Evolutionary conservation across 2,888 invertebrate species (phyloP).

Genomic region (Ariolimax columbianus): DNA sequence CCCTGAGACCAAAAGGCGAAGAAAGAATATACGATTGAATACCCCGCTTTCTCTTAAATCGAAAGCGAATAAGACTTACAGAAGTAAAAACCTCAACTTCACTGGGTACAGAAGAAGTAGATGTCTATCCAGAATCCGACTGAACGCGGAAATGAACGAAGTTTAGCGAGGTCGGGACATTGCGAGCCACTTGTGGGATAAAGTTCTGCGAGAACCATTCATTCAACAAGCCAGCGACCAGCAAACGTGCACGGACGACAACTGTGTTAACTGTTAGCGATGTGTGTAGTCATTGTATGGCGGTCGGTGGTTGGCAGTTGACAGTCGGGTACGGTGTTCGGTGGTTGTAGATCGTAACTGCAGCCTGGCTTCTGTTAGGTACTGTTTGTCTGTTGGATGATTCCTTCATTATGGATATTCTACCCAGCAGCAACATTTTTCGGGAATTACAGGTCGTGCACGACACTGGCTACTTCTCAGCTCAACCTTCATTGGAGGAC

Average conservation of each 20-base stretch:
- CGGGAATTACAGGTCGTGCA: conserved; percentile 97
- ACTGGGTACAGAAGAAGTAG: too few relatives aligned
- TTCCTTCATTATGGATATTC: conserved; percentile 80
- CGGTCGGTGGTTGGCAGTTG: not conserved
- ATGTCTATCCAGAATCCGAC: too few relatives aligned
- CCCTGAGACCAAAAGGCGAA: too few relatives aligned
- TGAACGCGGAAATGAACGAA: not conserved
- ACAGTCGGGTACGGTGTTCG: not conserved
- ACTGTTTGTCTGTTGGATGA: conserved; percentile 34
- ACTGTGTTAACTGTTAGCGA: not conserved
- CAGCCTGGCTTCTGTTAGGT: not conserved
- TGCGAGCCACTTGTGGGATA: not conserved
- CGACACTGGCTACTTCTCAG: conserved; percentile 97
- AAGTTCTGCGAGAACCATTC: not conserved
- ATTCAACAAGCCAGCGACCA: not conserved
- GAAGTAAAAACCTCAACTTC: too few relatives aligned
- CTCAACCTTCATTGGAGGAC: conserved; percentile 95
- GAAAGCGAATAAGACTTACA: too few relatives aligned
- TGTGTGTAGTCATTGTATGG: not conserved
- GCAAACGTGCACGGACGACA: not conserved
- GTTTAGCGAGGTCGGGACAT: not conserved
- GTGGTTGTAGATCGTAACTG: not conserved
- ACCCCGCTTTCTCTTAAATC: too few relatives aligned
- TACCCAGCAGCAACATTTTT: conserved; percentile 97
- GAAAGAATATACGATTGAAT: too few relatives aligned